Evolutionary conservation across 64 coral and sea anemone genomes (phyloP).

Genomic region (Stichodactyla helianthus): DNA sequence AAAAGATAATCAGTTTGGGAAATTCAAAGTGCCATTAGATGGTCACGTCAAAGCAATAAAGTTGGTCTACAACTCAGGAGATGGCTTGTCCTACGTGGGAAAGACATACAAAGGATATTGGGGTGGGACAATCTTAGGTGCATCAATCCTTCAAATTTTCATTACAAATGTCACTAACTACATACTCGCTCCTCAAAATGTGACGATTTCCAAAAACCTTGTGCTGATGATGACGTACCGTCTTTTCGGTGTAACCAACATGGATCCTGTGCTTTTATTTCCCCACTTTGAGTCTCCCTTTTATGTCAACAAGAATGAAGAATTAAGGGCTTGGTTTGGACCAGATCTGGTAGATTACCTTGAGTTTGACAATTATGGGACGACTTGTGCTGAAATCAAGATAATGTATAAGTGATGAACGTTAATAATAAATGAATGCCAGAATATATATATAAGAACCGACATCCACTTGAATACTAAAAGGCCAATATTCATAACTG

Average conservation of each 20-base stretch:
- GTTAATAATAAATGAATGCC: no score
- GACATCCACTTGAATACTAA: no score
- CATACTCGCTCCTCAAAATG: not conserved
- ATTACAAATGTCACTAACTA: not conserved
- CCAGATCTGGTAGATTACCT: not conserved
- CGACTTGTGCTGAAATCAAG: not conserved
- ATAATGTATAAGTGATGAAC: not conserved
- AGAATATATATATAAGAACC: no score
- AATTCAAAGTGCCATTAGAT: not conserved
- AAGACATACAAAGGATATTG: not conserved
- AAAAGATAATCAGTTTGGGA: not conserved
- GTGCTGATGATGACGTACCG: not conserved
- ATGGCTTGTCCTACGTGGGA: not conserved
- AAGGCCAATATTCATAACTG: no score
- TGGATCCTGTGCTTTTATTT: not conserved
- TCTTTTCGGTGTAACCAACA: not conserved
- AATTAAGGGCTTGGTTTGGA: not conserved
- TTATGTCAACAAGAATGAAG: not conserved
- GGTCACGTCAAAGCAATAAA: not conserved
- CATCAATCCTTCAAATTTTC: not conserved
- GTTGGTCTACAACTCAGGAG: not conserved
- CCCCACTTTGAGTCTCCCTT: not conserved
- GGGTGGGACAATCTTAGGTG: not conserved
- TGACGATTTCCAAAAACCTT: not conserved
- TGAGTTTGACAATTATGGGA: not conserved